Base-by-base conservation (phyloP, 2,888 invertebrate genomes). In the Tetropium fuscum region DNA sequence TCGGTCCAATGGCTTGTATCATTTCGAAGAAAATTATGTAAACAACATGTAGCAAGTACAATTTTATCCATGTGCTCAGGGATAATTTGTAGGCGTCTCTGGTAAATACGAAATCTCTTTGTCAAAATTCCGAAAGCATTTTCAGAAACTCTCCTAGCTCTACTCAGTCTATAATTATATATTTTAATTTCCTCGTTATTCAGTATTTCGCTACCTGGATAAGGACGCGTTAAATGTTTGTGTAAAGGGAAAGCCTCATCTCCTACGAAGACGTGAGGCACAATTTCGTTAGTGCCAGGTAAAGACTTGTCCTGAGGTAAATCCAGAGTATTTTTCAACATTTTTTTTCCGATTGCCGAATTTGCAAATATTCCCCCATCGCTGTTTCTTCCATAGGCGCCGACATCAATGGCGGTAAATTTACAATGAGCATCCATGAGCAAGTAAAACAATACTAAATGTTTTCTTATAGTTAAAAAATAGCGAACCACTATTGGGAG, bases 391-490 rank as follows among this genome's bases (percentile, higher is more conserved):
- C 66, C 66, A 53, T 64, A 67, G 32, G 68, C 49, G 40, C 62
- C 64, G 15, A 73, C 63, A 51, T 72, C 69, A 36, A 69, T 58
- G 20, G 41, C 59, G 49, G 67, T 49, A 53, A 71, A 71, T 54
- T 68, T 62, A 55, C 63, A 70, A 51, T 56, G 36, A 18, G 66
- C 60, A 66, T 22, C 57, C 62, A 18, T 60, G 11, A 11, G 66
- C 70, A 54, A 69, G 34, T 34, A 72, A 61, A 34, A 72, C 65
- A 7, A 68, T 63, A 18, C 66, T 68, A 64, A 58, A 65, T n/a
- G 53, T 63, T 13, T 36, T 36, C 13, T 36, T 66, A 32, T 67
- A 43, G 7, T 11, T 15, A 15, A 4, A 36, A 15, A 15, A 36
- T 3, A 36, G 15, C 4, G 43, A 57, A 2, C 51, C 57, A 20